Conservation (phyloP, 2,888 invertebrate genomes). For the Drosophila limbata region DNA sequence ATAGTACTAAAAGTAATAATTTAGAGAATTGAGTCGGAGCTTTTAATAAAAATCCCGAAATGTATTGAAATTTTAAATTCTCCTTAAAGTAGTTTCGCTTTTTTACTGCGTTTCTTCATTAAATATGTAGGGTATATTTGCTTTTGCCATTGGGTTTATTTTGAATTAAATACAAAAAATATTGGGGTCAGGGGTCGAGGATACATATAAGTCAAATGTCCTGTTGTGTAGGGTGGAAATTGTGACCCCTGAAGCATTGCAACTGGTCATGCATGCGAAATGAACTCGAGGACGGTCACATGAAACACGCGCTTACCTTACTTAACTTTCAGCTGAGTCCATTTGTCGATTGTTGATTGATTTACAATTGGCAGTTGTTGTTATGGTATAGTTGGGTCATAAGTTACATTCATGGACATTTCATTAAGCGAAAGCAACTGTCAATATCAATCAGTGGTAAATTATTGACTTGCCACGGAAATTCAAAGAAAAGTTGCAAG, state of each 20-base stretch:
- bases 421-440: conserved; percentile 27
- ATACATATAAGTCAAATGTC: not conserved
- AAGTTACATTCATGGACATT: conserved; percentile 45
- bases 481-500: not conserved
- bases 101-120: not conserved
- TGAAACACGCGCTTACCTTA: conserved; percentile 10
- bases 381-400: conserved; percentile 28
- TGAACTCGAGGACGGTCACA: conserved; percentile 35
- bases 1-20: too few relatives aligned
- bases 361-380: conserved; percentile 56
- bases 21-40: too few relatives aligned
- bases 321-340: not conserved
- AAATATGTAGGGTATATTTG: conserved; percentile 7
- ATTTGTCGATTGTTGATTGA: conserved; percentile 59
- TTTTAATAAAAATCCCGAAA: too few relatives aligned
- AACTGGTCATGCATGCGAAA: conserved; percentile 51
- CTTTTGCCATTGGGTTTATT: conserved; percentile 23
- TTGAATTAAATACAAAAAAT: conserved; percentile 21
- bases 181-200: not conserved
- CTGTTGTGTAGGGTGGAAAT: not conserved
- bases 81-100: too few relatives aligned
- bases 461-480: conserved; percentile 12
- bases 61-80: too few relatives aligned
- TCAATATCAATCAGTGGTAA: conserved; percentile 22
- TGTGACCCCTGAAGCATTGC: conserved; percentile 5